Evolutionary conservation across 2,888 invertebrate genomes (phyloP), one percentile per base, ranked within the genome.

Genomic region (Drosophila aldrichi): DNA sequence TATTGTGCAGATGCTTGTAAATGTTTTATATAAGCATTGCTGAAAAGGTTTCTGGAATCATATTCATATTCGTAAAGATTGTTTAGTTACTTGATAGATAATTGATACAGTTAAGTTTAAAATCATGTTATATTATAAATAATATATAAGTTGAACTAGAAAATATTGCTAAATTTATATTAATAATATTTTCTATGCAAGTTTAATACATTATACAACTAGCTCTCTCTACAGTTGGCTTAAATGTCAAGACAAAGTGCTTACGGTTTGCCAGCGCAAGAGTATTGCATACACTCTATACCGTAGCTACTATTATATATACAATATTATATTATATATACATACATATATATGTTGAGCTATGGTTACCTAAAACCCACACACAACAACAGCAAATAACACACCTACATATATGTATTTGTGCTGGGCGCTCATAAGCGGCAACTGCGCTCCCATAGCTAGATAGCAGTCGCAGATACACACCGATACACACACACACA

Each of bases 361-460:
- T 69, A 29, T 46, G 57, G 62, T 57, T 68, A 73, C 36, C 54
- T 36, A 58, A 54, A 51, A 32, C 64, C 59, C 65, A 57, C 62
- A 73, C 56, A 60, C 61, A 58, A 36, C 36, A 46, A 20, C 20
- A 48, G 46, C 38, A 48, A 56, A 32, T 34, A 62, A 46, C 68
- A 72, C 68, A 76, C 67, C 61, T 68, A 77, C 70, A 52, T 58
- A 32, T 65, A 48, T 67, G 48, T 62, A 41, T 46, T 63, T 43
- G 41, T 55, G 48, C 61, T 77, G 76, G 77, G 73, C 77, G 79
- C 63, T 29, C 76, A 79, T 62, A 51, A 65, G 75, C 60, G 66
- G 43, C 69, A 74, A 48, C 51, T 66, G 40, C 38, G 32, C 54
- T 51, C 55, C 65, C 36, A 61, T 63, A 62, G 48, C 10, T 49